Base-by-base conservation (phyloP, 2,113 vertebrate species). In the Notarius lentiginosus region DNA sequence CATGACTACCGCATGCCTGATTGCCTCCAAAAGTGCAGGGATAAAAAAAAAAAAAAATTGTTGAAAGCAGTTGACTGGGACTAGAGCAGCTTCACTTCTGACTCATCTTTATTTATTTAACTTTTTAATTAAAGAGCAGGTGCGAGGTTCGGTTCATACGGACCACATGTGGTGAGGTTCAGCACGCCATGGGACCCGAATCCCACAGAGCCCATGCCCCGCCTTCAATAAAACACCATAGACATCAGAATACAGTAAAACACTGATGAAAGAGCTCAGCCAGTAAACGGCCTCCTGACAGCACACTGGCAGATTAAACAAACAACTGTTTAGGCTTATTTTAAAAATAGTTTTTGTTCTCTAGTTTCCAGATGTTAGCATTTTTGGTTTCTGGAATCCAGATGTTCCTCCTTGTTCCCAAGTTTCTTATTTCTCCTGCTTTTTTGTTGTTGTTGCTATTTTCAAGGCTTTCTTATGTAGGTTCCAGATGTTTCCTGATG, bases 101-200 rank as follows among this genome's bases (percentile, higher is more conserved):
- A 27, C 76, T 79, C 53, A 27, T 79, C 76, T 56, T 58, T 79
- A 79, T 79, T 79, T 79, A 79, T 79, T 79, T 27, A 56, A 27
- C 76, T 15, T 4, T 2, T 27, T 79, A 17, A 55, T 79, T 55
- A 55, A 79, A 7, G 51, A 15, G 51, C 49, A 17, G 24, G 18
- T 11, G 12, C 7, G 47, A n/a, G 22, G 49, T 24, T 75, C 68
- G 20, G 41, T 22, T 75, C 41, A 75, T 11, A 10, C 9, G 41
- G 30, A 2, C 7, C 30, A 8, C 30, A 72, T 18, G 7, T 1
- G 5, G 20, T 7, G 30, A 70, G 5, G 68, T 17, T 15, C 65
- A 27, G 27, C 47, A n/a, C 47, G 5, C 24, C 49, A n/a, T 1
- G 24, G 22, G 75, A 30, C 24, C 76, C 11, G 11, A 27, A 2